These are phyloP conservation scores for Epinephelus fuscoguttatus DNA, from an alignment of 2,113 vertebrate genomes.

Conservation along the genomic window DNA sequence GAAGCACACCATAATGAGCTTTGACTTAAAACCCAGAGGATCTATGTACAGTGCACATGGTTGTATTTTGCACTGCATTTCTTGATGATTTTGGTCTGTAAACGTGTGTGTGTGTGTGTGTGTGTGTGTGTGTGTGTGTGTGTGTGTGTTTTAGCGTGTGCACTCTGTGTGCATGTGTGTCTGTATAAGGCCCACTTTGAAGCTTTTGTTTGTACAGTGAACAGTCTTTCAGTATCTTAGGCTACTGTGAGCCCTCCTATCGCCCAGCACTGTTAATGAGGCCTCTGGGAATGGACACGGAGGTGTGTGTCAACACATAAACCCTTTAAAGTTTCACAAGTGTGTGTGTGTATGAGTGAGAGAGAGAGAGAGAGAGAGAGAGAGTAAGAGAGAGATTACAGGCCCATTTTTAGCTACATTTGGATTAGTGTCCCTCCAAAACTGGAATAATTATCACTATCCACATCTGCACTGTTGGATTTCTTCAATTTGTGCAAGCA, in stretches of 20 bases:
- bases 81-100: constrained; percentile 11
- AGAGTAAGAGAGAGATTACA: background rate
- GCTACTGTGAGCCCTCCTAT: constrained; percentile 61
- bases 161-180: constrained; percentile 22
- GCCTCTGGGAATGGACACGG: constrained; percentile 75
- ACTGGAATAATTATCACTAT: constrained; percentile 34
- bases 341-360: constrained; percentile 15
- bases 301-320: constrained; percentile 71
- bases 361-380: background rate
- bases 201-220: constrained; percentile 75
- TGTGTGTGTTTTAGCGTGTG: background rate
- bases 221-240: constrained; percentile 69
- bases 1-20: constrained; percentile 17
- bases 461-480: constrained; percentile 52
- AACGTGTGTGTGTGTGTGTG: background rate
- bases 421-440: constrained; percentile 32
- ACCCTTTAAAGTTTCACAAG: constrained; percentile 58
- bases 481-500: constrained; percentile 9
- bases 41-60: constrained; percentile 14
- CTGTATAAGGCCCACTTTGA: constrained; percentile 63
- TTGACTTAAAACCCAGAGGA: constrained; percentile 7
- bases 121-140: background rate
- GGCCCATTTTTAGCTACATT: constrained; percentile 18
- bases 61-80: constrained; percentile 28
- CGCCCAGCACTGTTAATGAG: constrained; percentile 78